Percentiles rank a stretch among this genome's conserved stretches.
Evolutionary conservation across 92 coral and sea anemone species (phyloP).

Genomic region (Palythoa grandis): DNA sequence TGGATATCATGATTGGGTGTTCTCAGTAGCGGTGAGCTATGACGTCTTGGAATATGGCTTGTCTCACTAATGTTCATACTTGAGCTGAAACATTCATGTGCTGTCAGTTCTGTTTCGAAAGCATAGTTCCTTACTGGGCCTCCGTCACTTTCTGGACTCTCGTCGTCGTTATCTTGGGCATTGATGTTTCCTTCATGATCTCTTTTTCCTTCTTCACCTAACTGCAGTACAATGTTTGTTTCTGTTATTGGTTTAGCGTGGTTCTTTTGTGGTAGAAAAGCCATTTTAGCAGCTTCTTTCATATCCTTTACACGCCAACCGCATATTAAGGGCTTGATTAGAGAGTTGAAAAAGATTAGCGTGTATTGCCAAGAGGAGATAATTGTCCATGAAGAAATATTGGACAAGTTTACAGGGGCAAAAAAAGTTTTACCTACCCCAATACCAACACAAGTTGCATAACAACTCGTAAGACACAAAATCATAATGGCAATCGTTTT

Average conservation of each 20-base stretch:
- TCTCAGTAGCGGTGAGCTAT: too few relatives aligned
- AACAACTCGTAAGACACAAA: neutral
- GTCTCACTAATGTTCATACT: too few relatives aligned
- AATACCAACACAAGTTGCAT: constrained; percentile 7
- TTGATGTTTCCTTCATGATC: too few relatives aligned
- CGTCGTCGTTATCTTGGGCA: too few relatives aligned
- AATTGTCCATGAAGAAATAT: neutral
- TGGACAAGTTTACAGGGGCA: neutral
- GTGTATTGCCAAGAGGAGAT: neutral
- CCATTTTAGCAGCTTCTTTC: neutral
- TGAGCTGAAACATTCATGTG: too few relatives aligned
- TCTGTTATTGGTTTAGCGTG: neutral
- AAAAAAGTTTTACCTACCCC: neutral
- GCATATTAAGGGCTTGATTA: neutral
- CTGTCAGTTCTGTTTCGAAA: too few relatives aligned
- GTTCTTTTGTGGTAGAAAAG: neutral
- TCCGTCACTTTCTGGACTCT: too few relatives aligned
- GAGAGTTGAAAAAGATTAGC: neutral
- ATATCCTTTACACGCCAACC: neutral
- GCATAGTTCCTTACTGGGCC: too few relatives aligned
- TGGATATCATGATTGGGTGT: too few relatives aligned
- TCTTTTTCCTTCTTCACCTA: too few relatives aligned
- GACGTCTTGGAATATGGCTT: too few relatives aligned
- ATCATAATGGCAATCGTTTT: neutral
- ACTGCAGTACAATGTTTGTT: too few relatives aligned